A percentile compares a stretch with the other conserved stretches of the same genome.
Conservation (phyloP, 2,888 invertebrate species). For the Drosophila fungiperda region DNA sequence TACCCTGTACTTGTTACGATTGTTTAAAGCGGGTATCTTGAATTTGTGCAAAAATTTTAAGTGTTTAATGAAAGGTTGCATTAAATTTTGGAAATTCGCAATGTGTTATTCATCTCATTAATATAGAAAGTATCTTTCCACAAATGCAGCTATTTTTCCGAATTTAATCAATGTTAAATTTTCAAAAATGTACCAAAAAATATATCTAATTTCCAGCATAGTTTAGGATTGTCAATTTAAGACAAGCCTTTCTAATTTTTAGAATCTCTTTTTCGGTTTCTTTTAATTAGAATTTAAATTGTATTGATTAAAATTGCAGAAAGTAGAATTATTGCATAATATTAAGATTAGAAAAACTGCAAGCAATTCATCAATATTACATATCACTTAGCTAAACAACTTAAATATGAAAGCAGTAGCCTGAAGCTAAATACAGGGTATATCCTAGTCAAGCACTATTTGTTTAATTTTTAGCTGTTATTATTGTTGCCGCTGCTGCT, state of each 20-base stretch:
- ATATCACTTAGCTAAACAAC: background rate
- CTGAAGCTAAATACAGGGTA: conserved; percentile 7
- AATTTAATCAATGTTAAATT: too few species aligned
- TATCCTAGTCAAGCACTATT: background rate
- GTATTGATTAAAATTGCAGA: too few species aligned
- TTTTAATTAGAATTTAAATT: too few species aligned
- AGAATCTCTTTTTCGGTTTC: too few species aligned
- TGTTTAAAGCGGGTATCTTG: background rate
- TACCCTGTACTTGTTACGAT: background rate
- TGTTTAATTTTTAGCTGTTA: background rate
- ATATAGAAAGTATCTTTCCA: background rate
- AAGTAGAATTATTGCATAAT: too few species aligned
- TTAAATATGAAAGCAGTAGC: background rate
- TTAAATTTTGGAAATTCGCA: background rate
- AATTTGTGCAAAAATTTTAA: background rate
- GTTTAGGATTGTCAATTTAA: too few species aligned
- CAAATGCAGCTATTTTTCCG: too few species aligned
- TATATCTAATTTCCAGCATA: too few species aligned
- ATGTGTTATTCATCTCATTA: background rate
- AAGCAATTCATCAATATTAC: background rate
- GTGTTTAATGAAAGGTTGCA: background rate
- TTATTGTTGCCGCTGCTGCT: conserved; percentile 30
- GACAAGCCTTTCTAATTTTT: too few species aligned
- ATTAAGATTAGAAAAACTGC: too few species aligned
- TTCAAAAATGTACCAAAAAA: too few species aligned